phyloP scores from a whole-genome alignment of 2,888 invertebrate species.

The Aromia moschata region DNA sequence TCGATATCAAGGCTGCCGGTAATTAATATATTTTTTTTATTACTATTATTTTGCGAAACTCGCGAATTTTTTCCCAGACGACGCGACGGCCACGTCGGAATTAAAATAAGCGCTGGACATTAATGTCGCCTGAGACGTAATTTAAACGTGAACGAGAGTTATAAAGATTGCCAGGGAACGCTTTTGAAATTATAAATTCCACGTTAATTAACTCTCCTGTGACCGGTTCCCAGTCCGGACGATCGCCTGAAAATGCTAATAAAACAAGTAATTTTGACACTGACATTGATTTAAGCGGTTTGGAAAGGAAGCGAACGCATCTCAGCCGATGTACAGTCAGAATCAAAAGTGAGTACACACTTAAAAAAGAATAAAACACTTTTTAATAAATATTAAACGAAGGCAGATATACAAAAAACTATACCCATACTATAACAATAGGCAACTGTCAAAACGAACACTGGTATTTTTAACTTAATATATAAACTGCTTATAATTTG shows the following conservation, averaged over 20 bases:
- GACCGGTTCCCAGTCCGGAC: conserved; percentile 20
- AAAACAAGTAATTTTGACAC: conserved; percentile 25
- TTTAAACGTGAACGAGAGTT: conserved; percentile 11
- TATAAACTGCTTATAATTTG: too few relatives aligned
- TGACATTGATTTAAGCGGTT: conserved; percentile 23
- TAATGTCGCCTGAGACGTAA: not conserved
- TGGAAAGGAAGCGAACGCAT: conserved; percentile 15
- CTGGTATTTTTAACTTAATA: too few relatives aligned
- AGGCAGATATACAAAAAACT: too few relatives aligned
- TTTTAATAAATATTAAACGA: too few relatives aligned
- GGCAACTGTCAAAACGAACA: too few relatives aligned
- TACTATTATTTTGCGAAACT: not conserved
- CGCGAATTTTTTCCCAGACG: conserved; percentile 2
- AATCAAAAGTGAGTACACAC: too few relatives aligned
- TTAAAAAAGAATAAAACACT: too few relatives aligned
- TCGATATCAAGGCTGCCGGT: conserved; percentile 1
- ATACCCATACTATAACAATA: too few relatives aligned
- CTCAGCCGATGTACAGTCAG: not conserved
- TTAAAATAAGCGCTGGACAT: conserved; percentile 5
- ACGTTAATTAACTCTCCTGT: conserved; percentile 23
- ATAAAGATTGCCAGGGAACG: conserved; percentile 1
- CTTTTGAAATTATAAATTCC: conserved; percentile 28
- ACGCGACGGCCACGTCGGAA: not conserved
- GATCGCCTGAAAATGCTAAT: conserved; percentile 22
- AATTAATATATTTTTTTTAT: not conserved